Evolutionary conservation across 2,113 vertebrate species (phyloP), one percentile per base, ranked within the genome.

Genomic region (Vulpes ferrilata): DNA sequence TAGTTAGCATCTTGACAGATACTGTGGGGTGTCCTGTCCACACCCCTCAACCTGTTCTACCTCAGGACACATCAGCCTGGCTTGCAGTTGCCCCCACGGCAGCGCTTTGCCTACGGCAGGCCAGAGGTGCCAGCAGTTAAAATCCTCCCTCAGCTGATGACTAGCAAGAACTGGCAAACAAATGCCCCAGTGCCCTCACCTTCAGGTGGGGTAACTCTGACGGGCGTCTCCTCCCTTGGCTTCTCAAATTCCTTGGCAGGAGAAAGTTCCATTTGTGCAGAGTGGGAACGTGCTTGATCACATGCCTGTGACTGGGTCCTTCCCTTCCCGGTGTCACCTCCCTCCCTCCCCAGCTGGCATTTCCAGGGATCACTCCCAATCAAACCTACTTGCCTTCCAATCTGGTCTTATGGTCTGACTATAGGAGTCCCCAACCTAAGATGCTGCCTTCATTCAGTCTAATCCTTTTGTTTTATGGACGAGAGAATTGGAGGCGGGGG

Each of bases 281-380:
- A 20, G 19, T 12, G 30, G 81, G 62, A 71, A 53, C 5, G 1
- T 4, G 51, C 38, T 25, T n/a, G 20, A 13, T 51, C 51, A 1
- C 32, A 11, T 4, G 0, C 1, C 69, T 17, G 2, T 43, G 38
- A 15, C 0, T 0, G 5, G 43, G 20, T n/a, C 22, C 48, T 30
- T 55, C 35, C 7, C 22, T 62, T 64, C 32, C 13, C 16, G 15
- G 11, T 62, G 67, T n/a, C 35, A 7, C 11, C 11, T 60, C 15
- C 48, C 30, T 25, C 23, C 1, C 53, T n/a, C 48, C 62, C n/a
- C 15, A 5, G 16, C 43, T 20, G 22, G 17, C 2, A 3, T 27
- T 78, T 51, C 25, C 38, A 19, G 8, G 30, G 32, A 8, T 48
- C 23, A 27, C 27, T 57, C 64, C 81, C 57, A 11, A 0, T 64